These are phyloP conservation scores for Drosophila gaucha DNA, from an alignment of 2,888 invertebrate genomes.

Conservation along the genomic window DNA sequence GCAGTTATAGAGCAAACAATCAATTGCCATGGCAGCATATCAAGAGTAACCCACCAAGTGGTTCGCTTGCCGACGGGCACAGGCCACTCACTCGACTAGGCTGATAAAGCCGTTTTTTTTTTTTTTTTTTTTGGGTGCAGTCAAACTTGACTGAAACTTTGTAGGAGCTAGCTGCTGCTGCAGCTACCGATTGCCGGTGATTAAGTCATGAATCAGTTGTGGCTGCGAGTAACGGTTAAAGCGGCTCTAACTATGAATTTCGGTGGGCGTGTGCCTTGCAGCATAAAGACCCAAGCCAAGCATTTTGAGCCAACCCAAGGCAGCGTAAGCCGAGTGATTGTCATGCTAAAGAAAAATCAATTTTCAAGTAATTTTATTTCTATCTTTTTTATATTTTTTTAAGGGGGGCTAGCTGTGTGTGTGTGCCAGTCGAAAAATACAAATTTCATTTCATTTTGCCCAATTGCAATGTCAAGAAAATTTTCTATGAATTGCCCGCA, in stretches of 20 bases:
- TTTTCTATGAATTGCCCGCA: slow-evolving; percentile 56
- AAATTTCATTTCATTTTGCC: slow-evolving; percentile 60
- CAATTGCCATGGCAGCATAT: slow-evolving; percentile 59
- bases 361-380: slow-evolving; percentile 61
- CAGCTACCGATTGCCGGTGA: slow-evolving; percentile 75
- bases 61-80: slow-evolving; percentile 53
- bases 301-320: slow-evolving; percentile 15
- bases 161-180: slow-evolving; percentile 43
- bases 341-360: slow-evolving; percentile 74
- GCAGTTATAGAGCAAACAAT: slow-evolving; percentile 79
- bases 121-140: slow-evolving; percentile 66
- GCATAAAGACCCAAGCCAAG: slow-evolving; percentile 30
- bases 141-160: slow-evolving; percentile 38
- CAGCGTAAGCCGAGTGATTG: slow-evolving; percentile 62
- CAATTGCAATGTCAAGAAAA: slow-evolving; percentile 66
- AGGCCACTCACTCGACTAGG: slow-evolving; percentile 67
- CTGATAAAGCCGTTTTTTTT: slow-evolving; percentile 57
- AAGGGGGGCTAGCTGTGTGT: neutral
- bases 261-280: slow-evolving; percentile 76
- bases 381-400: slow-evolving; percentile 6
- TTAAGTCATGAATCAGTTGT: slow-evolving; percentile 79
- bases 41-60: slow-evolving; percentile 54
- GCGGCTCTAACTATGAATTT: slow-evolving; percentile 70
- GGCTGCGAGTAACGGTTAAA: slow-evolving; percentile 61
- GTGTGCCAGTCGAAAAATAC: slow-evolving; percentile 32